Evolutionary conservation across 2,888 invertebrate genomes (phyloP).

Genomic region (Acrobasis consociella): DNA sequence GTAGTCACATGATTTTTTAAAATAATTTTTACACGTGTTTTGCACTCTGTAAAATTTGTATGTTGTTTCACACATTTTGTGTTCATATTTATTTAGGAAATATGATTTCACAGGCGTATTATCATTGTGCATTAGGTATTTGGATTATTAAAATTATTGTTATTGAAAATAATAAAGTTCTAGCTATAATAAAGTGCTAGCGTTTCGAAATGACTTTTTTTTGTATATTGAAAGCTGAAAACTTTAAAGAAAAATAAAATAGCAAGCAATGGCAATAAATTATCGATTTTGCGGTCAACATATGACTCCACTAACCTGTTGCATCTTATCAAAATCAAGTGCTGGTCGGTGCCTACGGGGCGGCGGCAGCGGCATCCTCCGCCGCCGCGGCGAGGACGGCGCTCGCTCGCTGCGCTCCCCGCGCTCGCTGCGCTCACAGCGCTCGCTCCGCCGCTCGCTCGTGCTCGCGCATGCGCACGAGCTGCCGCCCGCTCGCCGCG

Average conservation of each 20-base stretch:
- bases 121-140: no score
- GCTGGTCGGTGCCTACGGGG: slow-evolving; percentile 89
- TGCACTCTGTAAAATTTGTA: no score
- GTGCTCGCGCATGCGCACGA: slow-evolving; percentile 54
- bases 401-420: slow-evolving; percentile 63
- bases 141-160: no score
- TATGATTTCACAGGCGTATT: no score
- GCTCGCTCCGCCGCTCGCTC: slow-evolving; percentile 82
- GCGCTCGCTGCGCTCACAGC: slow-evolving; percentile 83
- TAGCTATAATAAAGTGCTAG: no score
- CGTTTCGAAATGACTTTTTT: no score
- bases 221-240: no score
- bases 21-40: no score
- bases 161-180: no score
- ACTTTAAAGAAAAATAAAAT: not conserved
- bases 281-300: not conserved
- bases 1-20: no score
- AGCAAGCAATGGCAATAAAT: not conserved
- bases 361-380: slow-evolving; percentile 68
- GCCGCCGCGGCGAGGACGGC: slow-evolving; percentile 72
- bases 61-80: no score
- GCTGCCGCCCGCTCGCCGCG: slow-evolving; percentile 64
- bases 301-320: slow-evolving; percentile 85
- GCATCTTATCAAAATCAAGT: slow-evolving; percentile 98
- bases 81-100: no score